These are phyloP conservation scores for Anneissia japonica DNA, from an alignment of 35 echinoderm and acorn worm species.

Conservation along the genomic window DNA sequence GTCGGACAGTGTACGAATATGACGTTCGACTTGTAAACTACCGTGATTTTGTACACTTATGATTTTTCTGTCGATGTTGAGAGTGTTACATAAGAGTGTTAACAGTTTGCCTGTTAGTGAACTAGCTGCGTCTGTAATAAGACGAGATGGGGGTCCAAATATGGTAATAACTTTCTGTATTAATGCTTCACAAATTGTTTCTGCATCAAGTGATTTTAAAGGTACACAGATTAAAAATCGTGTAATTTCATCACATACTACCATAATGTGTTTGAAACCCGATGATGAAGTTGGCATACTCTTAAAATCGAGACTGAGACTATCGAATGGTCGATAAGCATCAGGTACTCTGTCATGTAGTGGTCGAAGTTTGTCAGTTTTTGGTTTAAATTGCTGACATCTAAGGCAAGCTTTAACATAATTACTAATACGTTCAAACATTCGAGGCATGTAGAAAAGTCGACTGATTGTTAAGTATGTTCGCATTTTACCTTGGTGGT, in stretches of 20 bases:
- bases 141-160: slow-evolving; percentile 4
- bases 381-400: slow-evolving; percentile 43
- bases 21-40: slow-evolving; percentile 16
- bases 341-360: slow-evolving; percentile 33
- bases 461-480: slow-evolving; percentile 35
- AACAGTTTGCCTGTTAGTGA: slow-evolving; percentile 3
- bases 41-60: slow-evolving; percentile 30
- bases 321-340: slow-evolving; percentile 28
- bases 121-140: slow-evolving; percentile 17
- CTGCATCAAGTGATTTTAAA: slow-evolving; percentile 1
- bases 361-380: slow-evolving; percentile 16
- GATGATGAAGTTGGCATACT: slow-evolving; percentile 28
- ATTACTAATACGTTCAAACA: slow-evolving; percentile 26
- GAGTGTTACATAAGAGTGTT: slow-evolving; percentile 5
- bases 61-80: slow-evolving; percentile 3
- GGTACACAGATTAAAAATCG: slow-evolving; percentile 16
- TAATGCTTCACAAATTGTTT: slow-evolving; percentile 28
- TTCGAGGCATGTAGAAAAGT: slow-evolving; percentile 2
- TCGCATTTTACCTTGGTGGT: slow-evolving; percentile 43
- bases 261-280: slow-evolving; percentile 37
- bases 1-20: slow-evolving; percentile 12
- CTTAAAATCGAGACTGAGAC: slow-evolving; percentile 38
- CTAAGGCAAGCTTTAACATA: slow-evolving; percentile 32
- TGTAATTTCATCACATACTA: slow-evolving; percentile 31
- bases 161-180: slow-evolving; percentile 11